Evolutionary conservation across 2,888 invertebrate species (phyloP).

Genomic region (Drosophila neoperkinsi): DNA sequence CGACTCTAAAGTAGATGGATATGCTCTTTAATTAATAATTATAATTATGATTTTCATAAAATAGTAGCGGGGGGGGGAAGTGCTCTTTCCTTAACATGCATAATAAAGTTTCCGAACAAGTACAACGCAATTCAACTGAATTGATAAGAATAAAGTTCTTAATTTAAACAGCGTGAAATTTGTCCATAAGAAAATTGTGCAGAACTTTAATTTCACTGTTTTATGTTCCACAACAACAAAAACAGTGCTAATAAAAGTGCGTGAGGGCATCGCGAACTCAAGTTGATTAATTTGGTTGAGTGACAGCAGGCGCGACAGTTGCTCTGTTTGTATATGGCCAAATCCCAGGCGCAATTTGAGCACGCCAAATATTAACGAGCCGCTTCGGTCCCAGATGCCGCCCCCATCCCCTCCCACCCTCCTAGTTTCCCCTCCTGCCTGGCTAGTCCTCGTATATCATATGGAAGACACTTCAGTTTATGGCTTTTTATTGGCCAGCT

Average conservation of each 20-base stretch:
- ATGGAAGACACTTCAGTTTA: constrained; percentile 58
- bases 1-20: neutral
- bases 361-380: constrained; percentile 53
- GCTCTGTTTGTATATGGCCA: constrained; percentile 23
- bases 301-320: constrained; percentile 58
- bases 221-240: neutral
- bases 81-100: too few relatives aligned
- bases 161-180: neutral
- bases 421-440: neutral
- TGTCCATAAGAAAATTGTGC: neutral
- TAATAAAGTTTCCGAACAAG: too few relatives aligned
- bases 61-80: too few relatives aligned
- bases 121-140: too few relatives aligned
- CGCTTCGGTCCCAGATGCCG: constrained; percentile 23
- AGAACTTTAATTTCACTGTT: constrained; percentile 12
- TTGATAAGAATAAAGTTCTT: too few relatives aligned
- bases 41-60: too few relatives aligned
- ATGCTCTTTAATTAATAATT: too few relatives aligned
- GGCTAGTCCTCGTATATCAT: constrained; percentile 30
- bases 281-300: constrained; percentile 71
- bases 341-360: constrained; percentile 61
- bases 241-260: constrained; percentile 32
- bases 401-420: neutral
- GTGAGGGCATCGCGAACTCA: constrained; percentile 29
- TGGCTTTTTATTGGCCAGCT: constrained; percentile 54